Evolutionary conservation across 2,113 vertebrate species (phyloP), one percentile per base, ranked within the genome.

Genomic region (Pyxicephalus adspersus): DNA sequence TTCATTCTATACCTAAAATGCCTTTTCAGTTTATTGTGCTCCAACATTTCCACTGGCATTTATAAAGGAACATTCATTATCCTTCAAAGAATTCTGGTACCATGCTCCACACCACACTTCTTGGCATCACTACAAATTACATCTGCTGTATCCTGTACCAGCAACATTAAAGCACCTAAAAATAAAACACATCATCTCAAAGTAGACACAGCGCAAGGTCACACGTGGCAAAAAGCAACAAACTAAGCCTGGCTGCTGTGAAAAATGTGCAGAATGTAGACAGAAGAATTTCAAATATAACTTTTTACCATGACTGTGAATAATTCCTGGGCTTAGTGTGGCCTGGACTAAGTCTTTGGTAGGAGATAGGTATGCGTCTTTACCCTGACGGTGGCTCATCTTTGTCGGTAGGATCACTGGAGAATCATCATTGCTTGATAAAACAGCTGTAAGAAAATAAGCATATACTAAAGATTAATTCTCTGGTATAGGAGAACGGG

Each of bases 331-430:
- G 86, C 95, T 96, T 58, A 96, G 92, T 66, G 90, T 89, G 0
- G 91, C 91, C 23, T 92, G 91, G 2, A 91, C 85, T 38, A 91
- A 87, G 72, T 99, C 97, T 92, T 94, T 96, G 91, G 88, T 94
- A 86, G 95, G 95, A 2, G 95, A 94, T 76, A 94, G 94, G 82
- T 92, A 94, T 57, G 90, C 88, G 87, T 99, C 96, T 90, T 94
- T 98, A 51, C 88, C 95, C 87, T 95, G 95, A 65, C 95, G 95
- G 83, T 98, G 97, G 92, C 90, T 98, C 96, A 99, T 98, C 87
- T 94, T 99, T 89, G 90, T 94, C 85, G 96, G 91, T 77, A 94
- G 96, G 89, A 95, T 82, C 89, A 91, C 89, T 82, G 93, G 88
- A 76, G 91, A 85, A 83, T 98, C 96, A 89, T 99, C 96, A 38